Conservation (phyloP, 2,797 vertebrate genomes). For the Furcifer pardalis region DNA sequence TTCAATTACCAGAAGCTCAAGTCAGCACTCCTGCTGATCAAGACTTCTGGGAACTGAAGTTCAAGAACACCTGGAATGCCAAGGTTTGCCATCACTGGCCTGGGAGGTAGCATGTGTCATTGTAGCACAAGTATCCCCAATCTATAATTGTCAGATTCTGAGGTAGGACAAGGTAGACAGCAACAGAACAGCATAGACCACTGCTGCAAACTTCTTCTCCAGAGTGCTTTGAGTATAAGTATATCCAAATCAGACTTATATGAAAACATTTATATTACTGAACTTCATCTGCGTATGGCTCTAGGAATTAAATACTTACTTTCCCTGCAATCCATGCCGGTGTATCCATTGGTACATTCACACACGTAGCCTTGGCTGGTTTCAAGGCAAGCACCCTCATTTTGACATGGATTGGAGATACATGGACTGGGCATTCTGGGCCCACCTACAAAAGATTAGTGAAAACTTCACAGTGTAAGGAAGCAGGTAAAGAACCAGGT, state of each 20-base stretch:
- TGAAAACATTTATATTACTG: background rate
- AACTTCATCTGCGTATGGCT: background rate
- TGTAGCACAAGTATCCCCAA: background rate
- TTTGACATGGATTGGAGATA: slow-evolving; percentile 76
- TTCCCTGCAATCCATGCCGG: slow-evolving; percentile 71
- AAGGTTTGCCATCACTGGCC: no score
- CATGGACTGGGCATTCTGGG: slow-evolving; percentile 46
- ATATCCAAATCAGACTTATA: background rate
- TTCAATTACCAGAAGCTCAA: no score
- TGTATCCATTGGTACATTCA: slow-evolving; percentile 73
- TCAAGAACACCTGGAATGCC: no score
- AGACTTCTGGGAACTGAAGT: no score
- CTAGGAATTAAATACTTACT: slow-evolving; percentile 61
- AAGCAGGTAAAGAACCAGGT: background rate
- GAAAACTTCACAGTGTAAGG: background rate
- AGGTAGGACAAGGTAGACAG: background rate
- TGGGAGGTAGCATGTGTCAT: background rate
- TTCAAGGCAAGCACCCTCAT: slow-evolving; percentile 76
- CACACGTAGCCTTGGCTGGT: slow-evolving; percentile 72
- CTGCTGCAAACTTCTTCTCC: background rate
- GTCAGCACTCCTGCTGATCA: no score
- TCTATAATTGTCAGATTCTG: background rate
- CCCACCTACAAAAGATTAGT: slow-evolving; percentile 59
- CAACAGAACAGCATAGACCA: background rate
- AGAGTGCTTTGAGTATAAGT: background rate